Evolutionary conservation across 2,113 vertebrate genomes (phyloP).

Genomic region (Sturnira hondurensis): DNA sequence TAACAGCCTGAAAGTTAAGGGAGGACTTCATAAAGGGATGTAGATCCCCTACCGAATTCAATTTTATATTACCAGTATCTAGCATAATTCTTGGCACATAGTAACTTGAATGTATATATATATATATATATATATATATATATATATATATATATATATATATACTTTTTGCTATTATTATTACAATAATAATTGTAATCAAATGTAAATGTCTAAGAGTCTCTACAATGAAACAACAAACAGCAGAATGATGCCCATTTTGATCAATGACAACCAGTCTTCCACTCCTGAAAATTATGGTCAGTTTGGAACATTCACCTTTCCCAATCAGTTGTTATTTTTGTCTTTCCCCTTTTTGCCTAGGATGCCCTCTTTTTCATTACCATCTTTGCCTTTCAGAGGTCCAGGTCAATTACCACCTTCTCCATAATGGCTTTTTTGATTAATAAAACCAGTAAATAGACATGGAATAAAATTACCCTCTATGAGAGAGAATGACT

Average conservation of each 20-base stretch:
- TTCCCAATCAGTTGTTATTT: not conserved
- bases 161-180: too few species aligned
- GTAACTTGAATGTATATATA: not conserved
- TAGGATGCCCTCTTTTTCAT: not conserved
- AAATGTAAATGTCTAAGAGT: too few species aligned
- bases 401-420: not conserved
- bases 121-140: too few species aligned
- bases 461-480: not conserved
- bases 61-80: not conserved
- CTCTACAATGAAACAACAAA: too few species aligned
- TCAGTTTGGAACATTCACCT: not conserved
- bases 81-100: not conserved
- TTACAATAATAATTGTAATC: too few species aligned
- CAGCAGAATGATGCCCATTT: too few species aligned
- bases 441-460: not conserved
- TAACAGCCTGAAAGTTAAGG: not conserved
- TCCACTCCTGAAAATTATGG: too few species aligned
- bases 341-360: not conserved
- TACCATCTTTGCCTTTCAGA: not conserved
- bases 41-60: not conserved
- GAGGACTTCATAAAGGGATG: not conserved
- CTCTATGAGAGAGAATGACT: not conserved
- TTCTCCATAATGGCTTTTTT: not conserved
- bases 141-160: too few species aligned
- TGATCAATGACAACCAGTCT: too few species aligned